Conservation (phyloP, 2,797 vertebrate genomes). For the Jordanella pulchra region DNA sequence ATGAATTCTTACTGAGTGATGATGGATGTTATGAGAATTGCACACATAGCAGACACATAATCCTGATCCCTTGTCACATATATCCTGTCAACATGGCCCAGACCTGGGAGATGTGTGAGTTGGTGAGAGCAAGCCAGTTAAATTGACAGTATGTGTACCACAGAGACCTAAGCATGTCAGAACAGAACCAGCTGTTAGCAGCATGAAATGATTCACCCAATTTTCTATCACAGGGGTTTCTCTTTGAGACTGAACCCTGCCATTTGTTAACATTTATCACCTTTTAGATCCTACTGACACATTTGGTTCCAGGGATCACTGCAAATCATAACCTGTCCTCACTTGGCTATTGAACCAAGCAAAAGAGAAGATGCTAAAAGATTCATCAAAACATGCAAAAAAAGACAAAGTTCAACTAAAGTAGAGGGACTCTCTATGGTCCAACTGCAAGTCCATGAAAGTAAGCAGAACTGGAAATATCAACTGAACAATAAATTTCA, state of each 20-base stretch:
- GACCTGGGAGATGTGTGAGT: constrained; percentile 58
- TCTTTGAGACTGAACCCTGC: constrained; percentile 15
- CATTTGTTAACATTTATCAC: constrained; percentile 47
- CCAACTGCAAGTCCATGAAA: constrained; percentile 36
- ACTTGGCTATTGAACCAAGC: constrained; percentile 27
- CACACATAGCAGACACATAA: constrained; percentile 64
- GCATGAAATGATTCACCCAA: constrained; percentile 45
- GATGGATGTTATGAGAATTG: constrained; percentile 69
- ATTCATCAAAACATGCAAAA: constrained; percentile 62
- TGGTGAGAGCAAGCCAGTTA: constrained; percentile 11
- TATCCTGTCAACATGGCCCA: constrained; percentile 59
- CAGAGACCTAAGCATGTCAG: constrained; percentile 41
- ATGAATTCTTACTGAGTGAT: constrained; percentile 49
- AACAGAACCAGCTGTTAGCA: constrained; percentile 61
- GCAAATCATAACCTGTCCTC: constrained; percentile 21
- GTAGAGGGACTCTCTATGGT: neutral
- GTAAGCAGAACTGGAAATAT: constrained; percentile 21
- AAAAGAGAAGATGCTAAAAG: constrained; percentile 52
- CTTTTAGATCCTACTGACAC: constrained; percentile 41
- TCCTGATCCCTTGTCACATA: constrained; percentile 67
- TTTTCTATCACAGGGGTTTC: constrained; percentile 16
- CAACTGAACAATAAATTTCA: constrained; percentile 43
- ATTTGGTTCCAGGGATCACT: constrained; percentile 30
- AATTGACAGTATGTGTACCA: constrained; percentile 23
- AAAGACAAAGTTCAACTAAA: constrained; percentile 37